Conservation (phyloP, 2,888 invertebrate genomes). For the Clistopyga incitator region DNA sequence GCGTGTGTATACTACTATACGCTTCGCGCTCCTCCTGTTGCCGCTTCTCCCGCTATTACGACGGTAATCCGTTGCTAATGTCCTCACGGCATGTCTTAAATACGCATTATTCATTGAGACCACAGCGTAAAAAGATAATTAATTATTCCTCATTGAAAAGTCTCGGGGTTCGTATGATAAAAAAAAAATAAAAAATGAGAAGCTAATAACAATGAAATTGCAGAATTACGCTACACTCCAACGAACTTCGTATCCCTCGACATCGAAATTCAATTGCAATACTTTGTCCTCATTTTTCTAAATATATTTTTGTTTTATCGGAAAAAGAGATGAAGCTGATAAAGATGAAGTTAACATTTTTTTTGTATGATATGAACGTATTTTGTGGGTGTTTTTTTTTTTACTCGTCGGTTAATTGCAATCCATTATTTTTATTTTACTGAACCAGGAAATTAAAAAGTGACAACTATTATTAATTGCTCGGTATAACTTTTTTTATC, state of each 20-base stretch:
- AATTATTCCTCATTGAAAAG: constrained; percentile 59
- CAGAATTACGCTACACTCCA: background rate
- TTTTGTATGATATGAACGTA: too few relatives aligned
- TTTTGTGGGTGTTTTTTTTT: too few relatives aligned
- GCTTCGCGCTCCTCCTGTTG: constrained; percentile 13
- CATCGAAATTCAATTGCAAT: background rate
- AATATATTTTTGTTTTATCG: background rate
- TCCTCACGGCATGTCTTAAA: constrained; percentile 51
- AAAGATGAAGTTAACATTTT: too few relatives aligned
- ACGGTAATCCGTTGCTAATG: constrained; percentile 67
- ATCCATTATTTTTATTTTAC: too few relatives aligned
- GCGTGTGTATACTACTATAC: constrained; percentile 17
- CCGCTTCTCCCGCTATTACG: constrained; percentile 49
- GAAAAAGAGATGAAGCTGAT: too few relatives aligned
- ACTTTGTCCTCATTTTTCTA: background rate
- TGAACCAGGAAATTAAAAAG: too few relatives aligned
- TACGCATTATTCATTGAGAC: constrained; percentile 58
- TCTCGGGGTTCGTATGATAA: background rate
- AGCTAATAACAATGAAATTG: background rate
- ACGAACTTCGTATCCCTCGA: background rate
- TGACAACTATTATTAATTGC: too few relatives aligned
- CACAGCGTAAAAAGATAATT: constrained; percentile 56
- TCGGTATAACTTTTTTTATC: too few relatives aligned
- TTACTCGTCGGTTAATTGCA: too few relatives aligned
- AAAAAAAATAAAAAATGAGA: background rate